Evolutionary conservation across 2,888 invertebrate genomes (phyloP), one percentile per base, ranked within the genome.

Genomic region (Ceriagrion tenellum): DNA sequence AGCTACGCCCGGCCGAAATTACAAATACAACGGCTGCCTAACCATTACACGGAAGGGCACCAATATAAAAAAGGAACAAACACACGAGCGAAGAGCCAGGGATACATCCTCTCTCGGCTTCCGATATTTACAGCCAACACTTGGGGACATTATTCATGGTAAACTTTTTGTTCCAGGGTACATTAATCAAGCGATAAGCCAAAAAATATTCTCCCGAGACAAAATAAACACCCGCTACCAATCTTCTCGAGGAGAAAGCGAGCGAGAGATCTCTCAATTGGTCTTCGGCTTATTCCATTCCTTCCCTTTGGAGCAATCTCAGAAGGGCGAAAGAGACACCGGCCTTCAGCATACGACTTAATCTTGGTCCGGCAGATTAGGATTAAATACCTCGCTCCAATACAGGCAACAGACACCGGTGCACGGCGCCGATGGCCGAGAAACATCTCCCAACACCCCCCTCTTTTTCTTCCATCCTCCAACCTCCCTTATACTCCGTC

Each of bases 391-490:
- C 93, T 93, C 69, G 93, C 93, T 69, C 93, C 47, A 69, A 93
- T 93, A 93, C 93, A 93, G 93, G 93, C 69, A 69, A 93, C 93
- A 93, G 93, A 93, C 93, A 93, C 93, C 93, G 93, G 91, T 91
- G 91, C 91, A 91, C 91, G 91, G 93, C 93, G 93, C 93, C 93
- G 93, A 93, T 93, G 93, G 93, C 93, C 93, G 93, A 47, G 69
- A 47, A 74, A 93, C 69, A 69, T 74, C 74, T 26, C 55, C n/a
- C 63, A 20, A 23, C 40, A 18, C 47, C 74, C 74, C 69, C 3
- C 16, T n/a, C 35, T 69, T 30, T n/a, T 40, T 69, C 69, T 69
- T 40, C 93, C 40, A n/a, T 35, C 40, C 63, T 40, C 35, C 35
- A 26, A 40, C 81, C 35, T 81, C 81, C n/a, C 69, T 26, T 26